Percentiles rank a stretch among this genome's conserved stretches.
phyloP scores from a whole-genome alignment of 2,888 invertebrate species.

The Dryomyza anilis region DNA sequence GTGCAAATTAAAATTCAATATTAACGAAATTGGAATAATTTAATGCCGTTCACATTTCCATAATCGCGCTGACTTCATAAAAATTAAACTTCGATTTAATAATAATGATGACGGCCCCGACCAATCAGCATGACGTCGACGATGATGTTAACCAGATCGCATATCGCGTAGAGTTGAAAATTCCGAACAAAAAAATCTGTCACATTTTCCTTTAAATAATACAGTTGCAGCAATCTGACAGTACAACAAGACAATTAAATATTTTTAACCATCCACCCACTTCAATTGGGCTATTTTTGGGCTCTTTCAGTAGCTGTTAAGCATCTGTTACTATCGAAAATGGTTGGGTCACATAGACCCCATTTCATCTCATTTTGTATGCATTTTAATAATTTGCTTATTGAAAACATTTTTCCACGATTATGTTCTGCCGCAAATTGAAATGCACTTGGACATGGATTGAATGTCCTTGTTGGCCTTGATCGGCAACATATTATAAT shows the following conservation, averaged over 20 bases:
- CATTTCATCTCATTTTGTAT: neutral
- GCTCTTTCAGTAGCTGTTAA: no score
- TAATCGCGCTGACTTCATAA: conserved; percentile 56
- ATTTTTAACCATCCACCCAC: conserved; percentile 38
- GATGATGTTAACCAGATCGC: neutral
- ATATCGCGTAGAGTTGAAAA: no score
- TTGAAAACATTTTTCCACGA: conserved; percentile 59
- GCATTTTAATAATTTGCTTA: conserved; percentile 56
- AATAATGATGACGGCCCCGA: no score
- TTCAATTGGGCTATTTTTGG: no score
- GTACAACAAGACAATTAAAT: conserved; percentile 55
- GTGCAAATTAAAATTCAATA: conserved; percentile 57
- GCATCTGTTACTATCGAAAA: no score
- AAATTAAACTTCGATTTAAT: conserved; percentile 57
- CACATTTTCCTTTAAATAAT: conserved; percentile 10
- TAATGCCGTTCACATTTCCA: conserved; percentile 49
- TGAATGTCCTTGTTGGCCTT: conserved; percentile 15
- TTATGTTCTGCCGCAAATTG: conserved; percentile 58
- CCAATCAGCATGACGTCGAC: neutral
- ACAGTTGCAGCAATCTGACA: conserved; percentile 33
- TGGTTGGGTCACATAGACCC: no score
- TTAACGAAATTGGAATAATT: conserved; percentile 50
- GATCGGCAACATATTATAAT: no score
- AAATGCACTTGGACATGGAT: conserved; percentile 44
- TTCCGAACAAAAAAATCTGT: no score